Percentiles rank a stretch among this genome's conserved stretches.
These are phyloP conservation scores for Origma solitaria DNA, from an alignment of 2,113 vertebrate genomes.

Conservation along the genomic window DNA sequence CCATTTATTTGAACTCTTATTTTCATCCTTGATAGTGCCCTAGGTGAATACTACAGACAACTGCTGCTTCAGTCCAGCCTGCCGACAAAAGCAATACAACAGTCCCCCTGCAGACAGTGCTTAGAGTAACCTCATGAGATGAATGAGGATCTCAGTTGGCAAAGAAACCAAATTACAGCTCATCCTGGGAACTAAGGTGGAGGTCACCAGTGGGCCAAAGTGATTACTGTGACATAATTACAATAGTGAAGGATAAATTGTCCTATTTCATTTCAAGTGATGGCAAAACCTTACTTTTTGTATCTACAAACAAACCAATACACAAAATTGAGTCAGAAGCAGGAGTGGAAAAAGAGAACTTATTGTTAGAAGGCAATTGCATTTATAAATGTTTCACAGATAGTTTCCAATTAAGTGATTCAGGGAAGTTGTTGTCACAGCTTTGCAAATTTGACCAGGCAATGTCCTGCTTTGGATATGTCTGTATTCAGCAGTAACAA, in stretches of 20 bases:
- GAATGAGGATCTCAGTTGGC: neutral
- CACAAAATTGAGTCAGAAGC: neutral
- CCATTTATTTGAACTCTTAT: neutral
- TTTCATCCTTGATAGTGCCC: neutral
- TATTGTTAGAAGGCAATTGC: neutral
- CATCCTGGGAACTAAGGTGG: neutral
- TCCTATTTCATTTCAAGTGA: neutral
- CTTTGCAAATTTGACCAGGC: neutral
- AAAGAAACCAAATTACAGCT: conserved; percentile 7
- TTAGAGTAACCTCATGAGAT: neutral
- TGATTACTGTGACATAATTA: neutral
- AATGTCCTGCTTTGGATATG: neutral
- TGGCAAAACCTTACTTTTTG: neutral
- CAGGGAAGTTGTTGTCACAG: neutral
- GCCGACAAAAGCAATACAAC: neutral
- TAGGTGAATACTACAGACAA: neutral
- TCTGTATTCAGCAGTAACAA: neutral
- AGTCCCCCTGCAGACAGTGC: neutral
- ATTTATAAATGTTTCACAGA: neutral
- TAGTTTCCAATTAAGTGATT: neutral
- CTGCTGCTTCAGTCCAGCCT: neutral
- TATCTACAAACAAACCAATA: neutral
- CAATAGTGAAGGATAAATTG: neutral
- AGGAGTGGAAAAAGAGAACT: neutral
- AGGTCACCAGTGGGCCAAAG: neutral